Percentiles rank a stretch among this genome's conserved stretches.
Evolutionary conservation across 2,797 vertebrate genomes (phyloP).

Genomic region (Sphenodon punctatus): DNA sequence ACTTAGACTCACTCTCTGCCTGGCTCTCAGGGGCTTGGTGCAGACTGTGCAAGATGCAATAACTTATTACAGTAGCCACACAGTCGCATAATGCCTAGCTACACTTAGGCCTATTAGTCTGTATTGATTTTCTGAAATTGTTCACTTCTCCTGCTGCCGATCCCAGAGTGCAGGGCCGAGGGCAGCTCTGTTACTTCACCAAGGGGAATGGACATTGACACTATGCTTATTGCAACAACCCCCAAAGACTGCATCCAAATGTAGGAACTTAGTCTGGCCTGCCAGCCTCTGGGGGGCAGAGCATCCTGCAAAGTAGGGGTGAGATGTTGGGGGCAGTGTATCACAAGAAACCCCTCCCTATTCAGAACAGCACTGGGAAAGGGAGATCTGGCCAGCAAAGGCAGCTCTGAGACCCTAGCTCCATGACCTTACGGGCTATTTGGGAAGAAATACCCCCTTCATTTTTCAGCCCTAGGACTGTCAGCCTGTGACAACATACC

Average conservation of each 20-base stretch:
- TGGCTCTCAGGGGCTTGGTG: fast-evolving
- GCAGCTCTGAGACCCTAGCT: too few species aligned
- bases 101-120: neutral
- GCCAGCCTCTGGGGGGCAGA: too few species aligned
- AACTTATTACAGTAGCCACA: neutral
- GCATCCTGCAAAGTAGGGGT: too few species aligned
- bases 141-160: neutral
- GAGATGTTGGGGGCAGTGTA: neutral
- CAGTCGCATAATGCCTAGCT: neutral
- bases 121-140: neutral
- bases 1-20: constrained; percentile 5
- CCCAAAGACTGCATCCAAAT: fast-evolving
- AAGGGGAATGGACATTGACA: neutral
- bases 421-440: too few species aligned
- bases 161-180: fast-evolving
- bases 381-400: too few species aligned
- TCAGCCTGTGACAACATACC: neutral
- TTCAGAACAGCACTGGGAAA: neutral
- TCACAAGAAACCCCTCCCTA: fast-evolving
- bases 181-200: neutral
- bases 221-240: neutral
- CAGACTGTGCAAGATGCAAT: neutral
- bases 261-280: neutral
- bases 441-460: neutral
- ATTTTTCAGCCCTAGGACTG: neutral